Evolutionary conservation across 2,888 invertebrate genomes (phyloP).

Genomic region (Tetheella fluctuosa): DNA sequence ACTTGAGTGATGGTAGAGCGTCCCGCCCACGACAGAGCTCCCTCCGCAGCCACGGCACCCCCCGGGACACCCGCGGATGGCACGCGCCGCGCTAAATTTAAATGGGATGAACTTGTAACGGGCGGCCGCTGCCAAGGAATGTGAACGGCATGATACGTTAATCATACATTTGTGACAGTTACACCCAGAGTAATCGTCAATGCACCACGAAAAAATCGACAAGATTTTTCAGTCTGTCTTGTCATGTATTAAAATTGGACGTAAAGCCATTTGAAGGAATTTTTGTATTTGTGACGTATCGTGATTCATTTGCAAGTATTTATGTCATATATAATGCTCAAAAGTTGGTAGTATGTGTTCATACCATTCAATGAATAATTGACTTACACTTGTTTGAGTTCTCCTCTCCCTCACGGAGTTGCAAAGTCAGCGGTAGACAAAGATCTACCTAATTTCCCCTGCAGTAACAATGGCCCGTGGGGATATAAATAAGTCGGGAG

Average conservation of each 20-base stretch:
- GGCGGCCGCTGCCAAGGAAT: conserved; percentile 75
- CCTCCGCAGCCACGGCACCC: conserved; percentile 35
- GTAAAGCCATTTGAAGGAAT: conserved; percentile 17
- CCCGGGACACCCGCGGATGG: conserved; percentile 58
- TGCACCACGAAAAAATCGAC: conserved; percentile 54
- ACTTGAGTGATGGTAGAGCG: conserved; percentile 82
- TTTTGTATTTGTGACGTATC: conserved; percentile 33
- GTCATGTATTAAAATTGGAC: conserved; percentile 30
- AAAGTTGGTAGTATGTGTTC: neutral
- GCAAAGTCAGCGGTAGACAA: conserved; percentile 70
- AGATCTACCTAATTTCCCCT: conserved; percentile 70
- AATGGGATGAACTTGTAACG: conserved; percentile 82
- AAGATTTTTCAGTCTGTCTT: conserved; percentile 40
- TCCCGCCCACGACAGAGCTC: conserved; percentile 66
- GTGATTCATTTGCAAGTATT: conserved; percentile 17
- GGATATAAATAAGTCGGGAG: conserved; percentile 76
- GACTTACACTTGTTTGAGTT: neutral
- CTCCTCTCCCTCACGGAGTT: conserved; percentile 36
- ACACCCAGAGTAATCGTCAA: conserved; percentile 67
- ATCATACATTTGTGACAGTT: conserved; percentile 82
- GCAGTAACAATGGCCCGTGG: conserved; percentile 69
- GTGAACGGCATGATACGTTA: conserved; percentile 73
- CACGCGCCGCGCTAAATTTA: conserved; percentile 84
- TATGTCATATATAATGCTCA: neutral
- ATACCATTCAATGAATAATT: neutral